These are phyloP conservation scores for Anorthoa munda DNA, from an alignment of 2,888 invertebrate genomes.

Conservation along the genomic window DNA sequence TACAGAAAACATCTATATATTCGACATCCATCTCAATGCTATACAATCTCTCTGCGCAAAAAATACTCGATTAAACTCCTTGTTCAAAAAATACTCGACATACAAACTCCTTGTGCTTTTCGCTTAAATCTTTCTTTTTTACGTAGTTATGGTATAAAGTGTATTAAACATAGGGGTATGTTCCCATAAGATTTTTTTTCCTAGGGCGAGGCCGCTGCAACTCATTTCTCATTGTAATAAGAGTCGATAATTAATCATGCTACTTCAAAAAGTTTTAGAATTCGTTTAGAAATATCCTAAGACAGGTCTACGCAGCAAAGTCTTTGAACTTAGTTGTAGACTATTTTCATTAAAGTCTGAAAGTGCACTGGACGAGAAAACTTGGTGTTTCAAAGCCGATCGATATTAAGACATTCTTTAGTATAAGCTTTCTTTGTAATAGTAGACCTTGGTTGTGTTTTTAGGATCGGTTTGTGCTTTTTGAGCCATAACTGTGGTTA, in stretches of 20 bases:
- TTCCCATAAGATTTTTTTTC: too few relatives aligned
- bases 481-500: background rate
- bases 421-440: slow-evolving; percentile 4
- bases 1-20: too few relatives aligned
- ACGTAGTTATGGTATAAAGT: too few relatives aligned
- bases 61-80: too few relatives aligned
- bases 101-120: too few relatives aligned
- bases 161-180: too few relatives aligned
- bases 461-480: background rate
- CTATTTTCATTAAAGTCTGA: slow-evolving; percentile 46
- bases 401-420: slow-evolving; percentile 29
- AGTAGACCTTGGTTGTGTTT: background rate
- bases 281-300: background rate
- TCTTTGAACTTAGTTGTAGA: slow-evolving; percentile 30
- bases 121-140: too few relatives aligned
- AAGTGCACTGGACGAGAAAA: slow-evolving; percentile 39
- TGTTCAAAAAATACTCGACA: too few relatives aligned
- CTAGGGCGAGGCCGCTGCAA: too few relatives aligned
- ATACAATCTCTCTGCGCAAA: too few relatives aligned
- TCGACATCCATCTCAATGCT: too few relatives aligned
- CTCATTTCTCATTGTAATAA: background rate
- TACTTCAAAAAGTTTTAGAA: background rate
- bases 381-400: slow-evolving; percentile 4
- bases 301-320: slow-evolving; percentile 5
- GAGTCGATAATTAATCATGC: too few relatives aligned